phyloP scores from a whole-genome alignment of 2,797 vertebrate genomes.

The Sebastolobus alascanus region DNA sequence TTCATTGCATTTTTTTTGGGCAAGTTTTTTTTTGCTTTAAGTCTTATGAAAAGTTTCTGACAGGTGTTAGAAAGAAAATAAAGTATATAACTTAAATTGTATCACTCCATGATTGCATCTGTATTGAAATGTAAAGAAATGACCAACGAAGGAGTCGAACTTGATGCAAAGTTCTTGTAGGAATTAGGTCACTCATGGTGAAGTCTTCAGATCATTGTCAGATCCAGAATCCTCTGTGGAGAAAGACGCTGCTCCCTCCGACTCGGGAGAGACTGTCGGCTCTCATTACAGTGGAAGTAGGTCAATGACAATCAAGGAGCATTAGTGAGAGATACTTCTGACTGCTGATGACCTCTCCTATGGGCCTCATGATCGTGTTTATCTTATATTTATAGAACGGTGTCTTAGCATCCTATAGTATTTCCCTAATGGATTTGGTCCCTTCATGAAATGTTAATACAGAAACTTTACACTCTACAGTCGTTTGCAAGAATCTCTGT shows the following conservation, averaged over 20 bases:
- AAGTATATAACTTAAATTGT: not conserved
- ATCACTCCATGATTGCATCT: not conserved
- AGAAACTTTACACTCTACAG: not conserved
- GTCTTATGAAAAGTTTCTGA: constrained; percentile 27
- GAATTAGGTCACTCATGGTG: constrained; percentile 32
- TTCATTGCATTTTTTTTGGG: constrained; percentile 2
- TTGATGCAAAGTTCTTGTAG: not conserved
- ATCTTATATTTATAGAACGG: not conserved
- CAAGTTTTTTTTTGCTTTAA: not conserved
- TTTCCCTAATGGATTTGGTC: not conserved
- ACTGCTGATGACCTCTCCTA: constrained; percentile 42
- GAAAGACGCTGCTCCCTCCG: constrained; percentile 9
- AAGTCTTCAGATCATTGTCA: constrained; percentile 44
- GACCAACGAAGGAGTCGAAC: not conserved
- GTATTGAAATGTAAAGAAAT: not conserved
- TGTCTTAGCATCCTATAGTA: not conserved
- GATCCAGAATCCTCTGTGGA: constrained; percentile 32
- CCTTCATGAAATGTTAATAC: not conserved
- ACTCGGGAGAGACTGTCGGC: constrained; percentile 26
- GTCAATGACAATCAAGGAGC: constrained; percentile 58
- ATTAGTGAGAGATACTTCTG: constrained; percentile 31
- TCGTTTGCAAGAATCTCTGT: not conserved
- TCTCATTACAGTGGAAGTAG: constrained; percentile 53
- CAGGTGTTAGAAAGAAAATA: constrained; percentile 1
- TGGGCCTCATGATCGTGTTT: constrained; percentile 10